Evolutionary conservation across 2,113 vertebrate genomes (phyloP), one percentile per base, ranked within the genome.

Genomic region (Ardeotis arabs): DNA sequence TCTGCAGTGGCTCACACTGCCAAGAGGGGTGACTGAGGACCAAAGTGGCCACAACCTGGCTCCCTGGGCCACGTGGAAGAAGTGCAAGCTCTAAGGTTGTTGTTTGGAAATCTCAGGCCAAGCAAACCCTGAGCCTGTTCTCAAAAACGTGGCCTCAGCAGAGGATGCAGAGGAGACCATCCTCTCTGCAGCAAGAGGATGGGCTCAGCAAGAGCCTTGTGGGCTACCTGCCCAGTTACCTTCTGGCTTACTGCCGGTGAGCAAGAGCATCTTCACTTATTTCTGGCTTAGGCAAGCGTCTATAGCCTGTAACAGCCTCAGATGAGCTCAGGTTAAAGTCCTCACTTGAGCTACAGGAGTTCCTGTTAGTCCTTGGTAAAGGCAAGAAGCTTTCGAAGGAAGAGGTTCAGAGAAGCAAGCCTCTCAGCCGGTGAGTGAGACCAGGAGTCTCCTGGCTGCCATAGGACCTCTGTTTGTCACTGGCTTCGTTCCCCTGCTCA

Each of bases 71-170:
- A 41, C 0, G 2, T 31, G 59, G 66, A 60, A 66, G 39, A 24
- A 72, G 44, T 31, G 14, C 31, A 56, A 76, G 29, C 29, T 47
- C 24, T 50, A 28, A 63, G 52, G 77, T 41, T 4, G 14, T 44
- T 60, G 52, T 62, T 50, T 52, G 67, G 35, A 89, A 73, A 62
- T 58, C 29, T 35, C 37, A 68, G 33, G 29, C 25, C 22, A 12
- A 44, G 18, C 9, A 52, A 56, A 39, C 2, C 4, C 60, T 74
- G n/a, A 72, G 20, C 49, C 44, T 62, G 21, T 41, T 66, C 70
- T 37, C 39, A 53, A 62, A 80, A 64, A n/a, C 1, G 1, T 23
- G 33, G 55, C 39, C 31, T 50, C 16, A 9, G 35, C 0, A 1
- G 41, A 55, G 31, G 44, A 39, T 52, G 50, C 25, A 24, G n/a